Evolutionary conservation across 2,797 vertebrate genomes (phyloP).

Genomic region (Melanitta fusca): DNA sequence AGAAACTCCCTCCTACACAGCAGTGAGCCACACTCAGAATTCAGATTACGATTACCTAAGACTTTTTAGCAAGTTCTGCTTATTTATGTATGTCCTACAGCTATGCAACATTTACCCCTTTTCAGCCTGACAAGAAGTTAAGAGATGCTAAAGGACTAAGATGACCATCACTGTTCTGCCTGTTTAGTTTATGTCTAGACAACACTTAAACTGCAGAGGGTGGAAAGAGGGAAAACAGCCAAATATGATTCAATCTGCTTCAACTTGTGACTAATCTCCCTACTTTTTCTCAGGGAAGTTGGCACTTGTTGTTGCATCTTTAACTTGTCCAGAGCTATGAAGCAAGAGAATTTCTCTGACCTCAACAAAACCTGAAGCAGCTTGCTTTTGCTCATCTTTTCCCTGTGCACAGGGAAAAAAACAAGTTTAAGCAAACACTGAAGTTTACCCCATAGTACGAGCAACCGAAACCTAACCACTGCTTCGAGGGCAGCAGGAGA

Average conservation of each 20-base stretch:
- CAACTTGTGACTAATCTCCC: slow-evolving; percentile 75
- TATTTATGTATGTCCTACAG: slow-evolving; percentile 42
- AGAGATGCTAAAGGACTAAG: slow-evolving; percentile 25
- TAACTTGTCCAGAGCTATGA: slow-evolving; percentile 30
- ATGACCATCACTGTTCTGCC: slow-evolving; percentile 33
- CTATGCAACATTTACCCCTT: neutral
- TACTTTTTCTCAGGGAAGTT: slow-evolving; percentile 68
- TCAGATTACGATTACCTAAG: slow-evolving; percentile 47
- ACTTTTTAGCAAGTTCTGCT: slow-evolving; percentile 40
- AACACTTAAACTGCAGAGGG: slow-evolving; percentile 56
- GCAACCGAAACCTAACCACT: neutral
- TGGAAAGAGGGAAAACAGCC: slow-evolving; percentile 67
- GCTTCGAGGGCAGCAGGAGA: neutral
- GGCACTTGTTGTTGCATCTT: slow-evolving; percentile 58
- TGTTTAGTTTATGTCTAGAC: slow-evolving; percentile 77
- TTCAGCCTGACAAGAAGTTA: slow-evolving; percentile 27
- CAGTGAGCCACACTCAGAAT: slow-evolving; percentile 57
- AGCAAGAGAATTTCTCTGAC: slow-evolving; percentile 47
- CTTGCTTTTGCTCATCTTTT: slow-evolving; percentile 36
- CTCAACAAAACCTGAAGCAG: slow-evolving; percentile 47
- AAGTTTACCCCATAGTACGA: neutral
- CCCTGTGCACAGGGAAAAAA: slow-evolving; percentile 19
- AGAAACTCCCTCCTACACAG: slow-evolving; percentile 64
- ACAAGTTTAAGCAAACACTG: neutral
- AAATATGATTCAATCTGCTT: slow-evolving; percentile 73